phyloP scores from a whole-genome alignment of 2,797 vertebrate genomes.

The Columba guinea region DNA sequence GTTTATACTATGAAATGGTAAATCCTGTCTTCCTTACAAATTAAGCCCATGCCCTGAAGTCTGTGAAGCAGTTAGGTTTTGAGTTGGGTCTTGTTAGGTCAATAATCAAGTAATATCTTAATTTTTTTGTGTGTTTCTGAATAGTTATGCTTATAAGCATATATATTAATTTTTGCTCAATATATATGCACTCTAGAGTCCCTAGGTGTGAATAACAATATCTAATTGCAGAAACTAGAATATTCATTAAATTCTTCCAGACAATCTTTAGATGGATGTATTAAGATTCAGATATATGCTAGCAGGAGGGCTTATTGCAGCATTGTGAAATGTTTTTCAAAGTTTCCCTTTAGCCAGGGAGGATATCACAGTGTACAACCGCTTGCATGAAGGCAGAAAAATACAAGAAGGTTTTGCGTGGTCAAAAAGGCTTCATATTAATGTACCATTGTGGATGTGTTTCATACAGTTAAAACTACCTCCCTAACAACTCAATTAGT shows the following conservation, averaged over 20 bases:
- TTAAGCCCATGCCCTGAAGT: constrained; percentile 42
- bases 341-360: constrained; percentile 30
- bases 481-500: neutral
- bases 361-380: neutral
- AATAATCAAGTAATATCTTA: constrained; percentile 54
- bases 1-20: neutral
- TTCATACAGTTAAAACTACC: neutral
- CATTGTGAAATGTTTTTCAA: constrained; percentile 31
- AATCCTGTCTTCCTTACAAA: constrained; percentile 24
- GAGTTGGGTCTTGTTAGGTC: constrained; percentile 46
- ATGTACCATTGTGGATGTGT: neutral
- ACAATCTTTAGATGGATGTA: constrained; percentile 44
- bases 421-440: neutral
- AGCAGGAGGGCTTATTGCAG: constrained; percentile 50
- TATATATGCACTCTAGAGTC: constrained; percentile 47
- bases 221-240: constrained; percentile 58
- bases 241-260: constrained; percentile 65
- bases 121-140: constrained; percentile 39
- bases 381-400: neutral
- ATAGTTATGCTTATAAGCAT: constrained; percentile 62
- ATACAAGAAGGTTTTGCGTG: neutral
- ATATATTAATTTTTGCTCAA: constrained; percentile 72
- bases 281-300: constrained; percentile 46
- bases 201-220: constrained; percentile 68
- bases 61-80: constrained; percentile 28